Evolutionary conservation across 2,797 vertebrate species (phyloP).

Genomic region (Spondyliosoma cantharus): DNA sequence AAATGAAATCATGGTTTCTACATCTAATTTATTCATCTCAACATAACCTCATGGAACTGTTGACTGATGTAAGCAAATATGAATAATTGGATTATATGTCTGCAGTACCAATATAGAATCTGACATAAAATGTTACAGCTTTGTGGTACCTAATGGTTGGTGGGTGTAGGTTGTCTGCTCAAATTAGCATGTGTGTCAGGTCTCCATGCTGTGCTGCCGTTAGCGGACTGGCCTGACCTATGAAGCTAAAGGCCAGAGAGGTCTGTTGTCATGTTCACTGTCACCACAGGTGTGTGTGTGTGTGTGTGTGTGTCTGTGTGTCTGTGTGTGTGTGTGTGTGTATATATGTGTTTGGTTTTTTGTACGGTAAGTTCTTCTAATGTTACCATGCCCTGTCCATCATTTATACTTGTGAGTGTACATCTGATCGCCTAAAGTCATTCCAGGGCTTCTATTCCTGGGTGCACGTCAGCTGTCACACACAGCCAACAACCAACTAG

Average conservation of each 20-base stretch:
- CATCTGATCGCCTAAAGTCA: constrained; percentile 71
- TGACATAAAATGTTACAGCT: constrained; percentile 40
- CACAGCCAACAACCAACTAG: constrained; percentile 34
- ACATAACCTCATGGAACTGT: neutral
- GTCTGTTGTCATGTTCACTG: constrained; percentile 70
- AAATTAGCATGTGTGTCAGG: constrained; percentile 71
- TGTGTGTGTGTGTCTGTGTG: constrained; percentile 22
- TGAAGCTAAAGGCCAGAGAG: constrained; percentile 72
- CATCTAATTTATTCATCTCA: neutral
- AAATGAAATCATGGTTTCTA: neutral
- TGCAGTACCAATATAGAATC: constrained; percentile 12
- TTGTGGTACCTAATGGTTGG: constrained; percentile 36
- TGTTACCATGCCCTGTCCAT: constrained; percentile 67
- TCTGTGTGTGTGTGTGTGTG: neutral
- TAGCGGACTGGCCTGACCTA: constrained; percentile 68
- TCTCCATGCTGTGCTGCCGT: constrained; percentile 53
- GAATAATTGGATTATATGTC: constrained; percentile 17
- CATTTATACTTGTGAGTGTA: constrained; percentile 49
- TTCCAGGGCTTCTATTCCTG: constrained; percentile 72
- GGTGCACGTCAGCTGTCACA: constrained; percentile 70
- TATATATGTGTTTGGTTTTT: constrained; percentile 27
- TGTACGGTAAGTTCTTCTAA: constrained; percentile 57
- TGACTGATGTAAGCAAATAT: constrained; percentile 2
- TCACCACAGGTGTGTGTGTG: constrained; percentile 58
- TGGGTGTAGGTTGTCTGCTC: constrained; percentile 66